These are phyloP conservation scores for Falco berigora DNA, from an alignment of 2,797 vertebrate genomes.

Conservation along the genomic window DNA sequence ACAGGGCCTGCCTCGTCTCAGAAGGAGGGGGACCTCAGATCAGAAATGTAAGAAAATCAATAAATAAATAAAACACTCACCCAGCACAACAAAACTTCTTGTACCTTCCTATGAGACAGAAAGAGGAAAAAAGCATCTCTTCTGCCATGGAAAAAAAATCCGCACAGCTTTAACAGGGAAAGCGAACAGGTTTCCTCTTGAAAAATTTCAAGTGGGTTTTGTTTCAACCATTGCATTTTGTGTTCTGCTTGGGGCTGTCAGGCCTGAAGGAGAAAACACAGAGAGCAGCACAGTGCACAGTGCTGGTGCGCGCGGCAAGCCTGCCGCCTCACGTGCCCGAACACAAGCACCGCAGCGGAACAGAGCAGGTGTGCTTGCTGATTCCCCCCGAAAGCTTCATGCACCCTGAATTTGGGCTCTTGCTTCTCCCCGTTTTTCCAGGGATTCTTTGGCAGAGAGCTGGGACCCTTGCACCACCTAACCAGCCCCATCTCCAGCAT, in stretches of 20 bases:
- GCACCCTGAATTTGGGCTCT: background rate
- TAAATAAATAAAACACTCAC: background rate
- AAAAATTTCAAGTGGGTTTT: background rate
- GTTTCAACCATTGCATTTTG: background rate
- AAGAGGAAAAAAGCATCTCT: background rate
- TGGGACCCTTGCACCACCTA: background rate
- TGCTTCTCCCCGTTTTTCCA: accelerated
- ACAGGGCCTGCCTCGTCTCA: background rate
- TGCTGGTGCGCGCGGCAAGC: background rate
- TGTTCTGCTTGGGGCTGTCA: background rate
- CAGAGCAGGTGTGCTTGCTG: background rate
- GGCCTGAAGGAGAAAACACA: background rate
- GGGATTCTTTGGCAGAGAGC: background rate
- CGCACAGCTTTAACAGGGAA: background rate
- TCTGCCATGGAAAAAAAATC: background rate
- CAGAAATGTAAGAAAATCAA: background rate
- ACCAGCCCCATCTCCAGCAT: too few species aligned
- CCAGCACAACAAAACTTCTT: background rate
- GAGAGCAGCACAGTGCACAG: accelerated
- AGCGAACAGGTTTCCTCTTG: background rate
- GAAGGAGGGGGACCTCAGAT: background rate
- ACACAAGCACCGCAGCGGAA: accelerated
- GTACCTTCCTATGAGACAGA: background rate
- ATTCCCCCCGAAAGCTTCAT: background rate
- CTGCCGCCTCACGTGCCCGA: background rate